Evolutionary conservation across 1,140 invertebrate genomes (phyloP), one percentile per base, ranked within the genome.

Genomic region (Eriocheir sinensis): DNA sequence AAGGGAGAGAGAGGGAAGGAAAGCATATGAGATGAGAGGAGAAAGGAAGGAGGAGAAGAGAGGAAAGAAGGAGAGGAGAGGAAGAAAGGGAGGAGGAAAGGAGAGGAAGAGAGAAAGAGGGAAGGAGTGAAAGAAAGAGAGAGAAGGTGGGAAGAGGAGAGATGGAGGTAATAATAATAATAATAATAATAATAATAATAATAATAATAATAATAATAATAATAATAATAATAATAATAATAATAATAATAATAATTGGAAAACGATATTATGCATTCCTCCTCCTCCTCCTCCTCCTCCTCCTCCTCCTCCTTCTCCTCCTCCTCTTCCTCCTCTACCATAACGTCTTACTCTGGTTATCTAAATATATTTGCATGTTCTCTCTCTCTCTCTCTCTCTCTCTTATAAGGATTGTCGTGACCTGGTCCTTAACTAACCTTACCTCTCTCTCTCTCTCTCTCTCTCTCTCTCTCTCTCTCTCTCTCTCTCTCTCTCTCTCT

Each of bases 381-480:
- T n/a, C n/a, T 32, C 2, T 91, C 89, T 53, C 89, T 60, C 89
- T 91, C 89, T 60, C 32, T 30, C 30, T 36, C 40, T 80, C 90
- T 15, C 60, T 80, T 60, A 30, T 17, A 17, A 3, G 36, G 17
- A 41, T 21, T n/a, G n/a, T 30, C 86, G 15, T 15, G 15, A 17
- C 30, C 34, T 15, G 34, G 27, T 32, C 30, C 34, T 34, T 72
- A 72, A 15, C 21, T 9, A 17, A 53, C 48, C 48, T 17, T 53
- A 53, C 2, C 48, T 21, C 21, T 53, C 48, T 53, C 36, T 38
- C 83, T 2, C 38, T 90, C 21, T 90, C 15, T 86, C 81, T 15
- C 40, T 44, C 88, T 17, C 44, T 90, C 38, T 53, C 89, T 90
- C 89, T 90, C 89, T 90, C 89, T 90, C 89, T 53, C 44, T 90